Evolutionary conservation across 2,797 vertebrate genomes (phyloP), one percentile per base, ranked within the genome.

Genomic region (Taenioides sp.): DNA sequence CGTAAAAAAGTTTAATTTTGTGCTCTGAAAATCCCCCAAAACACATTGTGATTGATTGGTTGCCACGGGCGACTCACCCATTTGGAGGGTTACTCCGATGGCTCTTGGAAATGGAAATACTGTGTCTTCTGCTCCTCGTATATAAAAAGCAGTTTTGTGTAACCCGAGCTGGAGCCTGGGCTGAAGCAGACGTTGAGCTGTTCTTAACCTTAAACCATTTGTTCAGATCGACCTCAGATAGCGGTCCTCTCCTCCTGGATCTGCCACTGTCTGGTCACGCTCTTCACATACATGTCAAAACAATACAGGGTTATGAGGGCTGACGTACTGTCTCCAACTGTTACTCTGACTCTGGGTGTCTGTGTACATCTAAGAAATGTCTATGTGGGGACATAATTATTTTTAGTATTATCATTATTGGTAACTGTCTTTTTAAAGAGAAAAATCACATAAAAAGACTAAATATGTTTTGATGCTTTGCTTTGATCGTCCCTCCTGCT

Each of bases 271-370:
- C 87, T 73, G 70, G 52, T 73, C 69, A 17, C 6, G 55, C 40
- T 74, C 72, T 65, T 82, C 74, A 82, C 57, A 70, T 64, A 54
- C 72, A 79, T 86, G 74, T 84, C 88, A 86, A 49, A 86, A 80
- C 81, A 88, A 12, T 20, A 2, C 28, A 4, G 18, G 66, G 47
- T 69, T 64, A 85, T 87, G 87, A 52, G 83, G 82, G 86, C 65
- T 17, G 25, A 37, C 69, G 54, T 67, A 52, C 67, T 69, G 47
- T 65, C 18, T 40, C 27, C 28, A 50, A 72, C 79, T 34, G 72
- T 71, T 75, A 63, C 69, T 70, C 74, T 74, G 77, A 57, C 78
- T 80, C 69, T 59, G 66, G 63, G 75, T 57, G 62, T 69, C 50
- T 55, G 16, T 37, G n/a, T 20, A 47, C 62, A 23, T 27, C 43